Conservation (phyloP, 2,888 invertebrate genomes). For the Melanostoma scalare region DNA sequence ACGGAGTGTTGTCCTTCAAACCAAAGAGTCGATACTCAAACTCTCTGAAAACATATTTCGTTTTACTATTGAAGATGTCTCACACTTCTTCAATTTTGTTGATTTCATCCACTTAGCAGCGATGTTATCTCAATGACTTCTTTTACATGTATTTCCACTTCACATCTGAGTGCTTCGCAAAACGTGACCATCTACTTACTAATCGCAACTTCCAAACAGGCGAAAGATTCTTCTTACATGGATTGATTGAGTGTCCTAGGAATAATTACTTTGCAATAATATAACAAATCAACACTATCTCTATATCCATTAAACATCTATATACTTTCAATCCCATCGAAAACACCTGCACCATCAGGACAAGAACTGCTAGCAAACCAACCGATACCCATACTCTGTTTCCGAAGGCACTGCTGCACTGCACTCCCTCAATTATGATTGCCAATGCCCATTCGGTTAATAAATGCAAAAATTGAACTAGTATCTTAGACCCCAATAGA, state of each 20-base stretch:
- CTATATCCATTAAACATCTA: constrained; percentile 5
- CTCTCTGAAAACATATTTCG: not conserved
- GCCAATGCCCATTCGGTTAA: constrained; percentile 47
- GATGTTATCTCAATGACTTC: too few relatives aligned
- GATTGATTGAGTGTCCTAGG: not conserved
- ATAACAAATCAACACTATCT: constrained; percentile 15
- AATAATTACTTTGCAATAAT: constrained; percentile 1
- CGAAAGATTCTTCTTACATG: not conserved
- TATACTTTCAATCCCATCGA: not conserved
- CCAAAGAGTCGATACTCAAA: constrained; percentile 5
- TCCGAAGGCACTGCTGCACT: not conserved
- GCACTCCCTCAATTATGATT: constrained; percentile 59
- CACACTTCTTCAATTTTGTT: too few relatives aligned
- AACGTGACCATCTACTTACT: not conserved
- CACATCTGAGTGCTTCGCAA: not conserved
- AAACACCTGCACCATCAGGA: constrained; percentile 23
- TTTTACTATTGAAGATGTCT: too few relatives aligned
- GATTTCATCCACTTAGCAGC: too few relatives aligned
- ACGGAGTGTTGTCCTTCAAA: not conserved
- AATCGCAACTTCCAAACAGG: not conserved
- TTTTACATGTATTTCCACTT: not conserved
- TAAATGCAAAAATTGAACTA: constrained; percentile 48
- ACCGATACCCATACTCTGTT: not conserved
- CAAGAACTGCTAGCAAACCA: constrained; percentile 17
- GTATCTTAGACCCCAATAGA: constrained; percentile 50